Conservation (phyloP, 2,888 invertebrate genomes). For the Drosophila atripex region DNA sequence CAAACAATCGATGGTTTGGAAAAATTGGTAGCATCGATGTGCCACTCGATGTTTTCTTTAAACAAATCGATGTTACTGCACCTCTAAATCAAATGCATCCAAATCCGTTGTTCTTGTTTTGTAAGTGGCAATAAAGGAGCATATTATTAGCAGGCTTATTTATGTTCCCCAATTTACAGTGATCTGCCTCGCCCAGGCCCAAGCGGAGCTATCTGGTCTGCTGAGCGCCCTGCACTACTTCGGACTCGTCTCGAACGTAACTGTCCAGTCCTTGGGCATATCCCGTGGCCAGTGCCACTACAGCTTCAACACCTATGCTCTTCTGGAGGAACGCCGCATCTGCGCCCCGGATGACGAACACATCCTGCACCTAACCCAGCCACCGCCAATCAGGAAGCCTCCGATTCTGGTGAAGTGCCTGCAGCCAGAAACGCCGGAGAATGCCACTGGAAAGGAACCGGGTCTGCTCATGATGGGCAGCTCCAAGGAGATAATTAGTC, state of each 20-base stretch:
- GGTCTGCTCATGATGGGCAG: constrained; percentile 77
- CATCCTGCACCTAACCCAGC: constrained; percentile 68
- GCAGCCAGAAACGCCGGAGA: constrained; percentile 57
- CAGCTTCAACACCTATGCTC: constrained; percentile 75
- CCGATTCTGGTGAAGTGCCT: constrained; percentile 82
- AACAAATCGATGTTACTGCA: constrained; percentile 9
- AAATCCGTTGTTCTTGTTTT: constrained; percentile 31
- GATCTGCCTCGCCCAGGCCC: neutral
- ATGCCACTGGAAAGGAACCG: neutral
- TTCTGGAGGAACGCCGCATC: constrained; percentile 62
- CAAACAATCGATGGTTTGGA: neutral
- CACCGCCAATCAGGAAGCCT: constrained; percentile 61
- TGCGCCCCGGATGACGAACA: constrained; percentile 77
- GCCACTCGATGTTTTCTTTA: neutral
- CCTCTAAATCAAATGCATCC: constrained; percentile 10
- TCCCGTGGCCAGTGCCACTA: constrained; percentile 75
- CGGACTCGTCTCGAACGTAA: constrained; percentile 52
- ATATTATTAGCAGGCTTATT: neutral
- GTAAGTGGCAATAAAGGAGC: constrained; percentile 24
- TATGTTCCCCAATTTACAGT: constrained; percentile 16
- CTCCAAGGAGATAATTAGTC: constrained; percentile 79
- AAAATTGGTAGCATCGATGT: neutral
- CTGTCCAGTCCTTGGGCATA: constrained; percentile 56
- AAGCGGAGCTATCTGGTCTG: constrained; percentile 54
- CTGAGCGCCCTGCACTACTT: constrained; percentile 54